Evolutionary conservation across 2,888 invertebrate genomes (phyloP), one percentile per base, ranked within the genome.

Genomic region (Steinernema scapterisci): DNA sequence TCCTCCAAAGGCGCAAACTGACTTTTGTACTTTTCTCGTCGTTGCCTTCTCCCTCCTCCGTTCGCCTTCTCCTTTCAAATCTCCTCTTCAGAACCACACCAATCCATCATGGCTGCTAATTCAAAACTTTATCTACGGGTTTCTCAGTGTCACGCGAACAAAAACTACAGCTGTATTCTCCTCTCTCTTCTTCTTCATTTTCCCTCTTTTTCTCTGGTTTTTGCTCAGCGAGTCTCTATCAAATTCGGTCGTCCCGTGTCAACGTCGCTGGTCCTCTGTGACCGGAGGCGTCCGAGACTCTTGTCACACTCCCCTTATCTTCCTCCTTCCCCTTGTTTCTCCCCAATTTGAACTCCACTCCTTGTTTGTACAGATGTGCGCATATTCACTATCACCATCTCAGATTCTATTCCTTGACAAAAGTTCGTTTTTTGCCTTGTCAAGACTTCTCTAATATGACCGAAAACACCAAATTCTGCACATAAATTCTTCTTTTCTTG

Each of bases 121-220:
- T 23, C 23, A 52, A 48, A 38, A 38, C 38, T 52, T 52, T 2
- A 9, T 23, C 16, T 63, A 63, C 63, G 63, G 63, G 63, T 63
- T 27, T 13, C 27, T 63, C 63, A 63, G 63, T 63, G 63, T 63
- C 63, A 63, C 63, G 63, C 63, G 63, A 63, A 63, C 31, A 63
- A 63, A 63, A 25, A 27, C 63, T 63, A 52, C 52, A 52, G 21
- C n/a, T 19, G 21, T 21, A 21, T 23, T 52, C 21, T 7, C 21
- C 5, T n/a, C n/a, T 63, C 63, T 48, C 5, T 48, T 13, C 19
- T 5, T 16, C 16, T 48, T 38, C 38, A 48, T 7, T n/a, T 48
- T n/a, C 48, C 5, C 7, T 19, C 5, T 63, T 63, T 63, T 16
- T 23, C 19, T 31, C 27, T 31, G 63, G 63, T 63, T n/a, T 63